A percentile compares a stretch with the other conserved stretches of the same genome.
Conservation (phyloP, 2,797 vertebrate genomes). For the Amphiprion clarkii region DNA sequence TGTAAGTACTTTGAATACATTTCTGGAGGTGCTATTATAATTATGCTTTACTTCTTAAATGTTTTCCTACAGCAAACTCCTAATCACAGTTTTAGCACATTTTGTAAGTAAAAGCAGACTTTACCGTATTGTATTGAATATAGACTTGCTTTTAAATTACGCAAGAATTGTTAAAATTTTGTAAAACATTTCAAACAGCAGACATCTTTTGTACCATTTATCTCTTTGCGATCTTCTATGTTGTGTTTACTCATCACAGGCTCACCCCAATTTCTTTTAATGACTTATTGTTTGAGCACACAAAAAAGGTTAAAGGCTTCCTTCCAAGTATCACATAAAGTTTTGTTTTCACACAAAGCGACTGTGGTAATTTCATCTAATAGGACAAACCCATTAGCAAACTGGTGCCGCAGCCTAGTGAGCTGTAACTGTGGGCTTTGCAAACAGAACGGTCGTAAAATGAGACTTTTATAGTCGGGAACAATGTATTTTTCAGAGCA, state of each 20-base stretch:
- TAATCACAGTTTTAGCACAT: too few species aligned
- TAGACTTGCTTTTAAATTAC: too few species aligned
- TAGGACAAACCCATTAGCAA: slow-evolving; percentile 26
- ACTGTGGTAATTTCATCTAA: not conserved
- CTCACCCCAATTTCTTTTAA: not conserved
- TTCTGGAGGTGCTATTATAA: too few species aligned
- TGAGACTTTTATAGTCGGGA: slow-evolving; percentile 63
- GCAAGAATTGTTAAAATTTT: too few species aligned
- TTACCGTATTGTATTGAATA: too few species aligned
- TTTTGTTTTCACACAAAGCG: slow-evolving; percentile 27
- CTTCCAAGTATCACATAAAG: slow-evolving; percentile 32
- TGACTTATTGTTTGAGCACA: slow-evolving; percentile 34
- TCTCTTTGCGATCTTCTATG: not conserved
- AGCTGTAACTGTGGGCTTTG: slow-evolving; percentile 65
- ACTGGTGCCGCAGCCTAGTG: not conserved
- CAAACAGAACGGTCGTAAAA: slow-evolving; percentile 76
- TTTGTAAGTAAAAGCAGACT: too few species aligned
- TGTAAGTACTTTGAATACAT: too few species aligned
- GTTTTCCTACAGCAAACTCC: too few species aligned
- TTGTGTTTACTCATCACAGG: not conserved
- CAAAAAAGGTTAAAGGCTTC: not conserved
- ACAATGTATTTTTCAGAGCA: slow-evolving; percentile 25
- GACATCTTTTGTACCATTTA: too few species aligned
- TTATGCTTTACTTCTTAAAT: too few species aligned
- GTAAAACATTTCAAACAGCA: too few species aligned